Percentiles rank a stretch among this genome's conserved stretches.
These are phyloP conservation scores for Habrosyne pyritoides DNA, from an alignment of 2,888 invertebrate species.

Conservation along the genomic window DNA sequence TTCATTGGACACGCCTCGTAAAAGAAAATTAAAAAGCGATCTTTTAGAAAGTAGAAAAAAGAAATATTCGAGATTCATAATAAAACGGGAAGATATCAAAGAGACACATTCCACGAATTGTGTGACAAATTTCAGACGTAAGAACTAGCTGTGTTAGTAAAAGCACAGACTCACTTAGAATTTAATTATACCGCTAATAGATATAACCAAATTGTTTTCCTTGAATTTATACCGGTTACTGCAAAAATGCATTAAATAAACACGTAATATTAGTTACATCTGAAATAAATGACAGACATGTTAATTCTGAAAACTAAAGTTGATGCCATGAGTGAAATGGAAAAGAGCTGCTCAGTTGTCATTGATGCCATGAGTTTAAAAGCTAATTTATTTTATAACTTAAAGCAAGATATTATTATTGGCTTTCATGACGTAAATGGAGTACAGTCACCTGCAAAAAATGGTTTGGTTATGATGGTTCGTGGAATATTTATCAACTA, in stretches of 20 bases:
- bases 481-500: conserved; percentile 33
- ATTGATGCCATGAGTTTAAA: conserved; percentile 27
- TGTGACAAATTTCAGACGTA: conserved; percentile 22
- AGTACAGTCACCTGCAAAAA: conserved; percentile 26
- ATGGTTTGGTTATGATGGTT: conserved; percentile 31
- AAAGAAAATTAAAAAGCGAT: too few species aligned
- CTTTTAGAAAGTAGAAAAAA: too few species aligned
- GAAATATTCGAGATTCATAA: conserved; percentile 8
- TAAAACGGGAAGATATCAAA: conserved; percentile 12
- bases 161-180: conserved; percentile 22
- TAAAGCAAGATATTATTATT: conserved; percentile 29
- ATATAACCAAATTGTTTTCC: conserved; percentile 19
- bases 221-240: conserved; percentile 30
- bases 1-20: too few species aligned
- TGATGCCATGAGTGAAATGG: conserved; percentile 24
- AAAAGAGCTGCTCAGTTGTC: conserved; percentile 28
- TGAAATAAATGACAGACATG: conserved; percentile 22
- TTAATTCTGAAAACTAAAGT: conserved; percentile 29
- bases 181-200: conserved; percentile 11
- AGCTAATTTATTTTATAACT: conserved; percentile 27
- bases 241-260: conserved; percentile 17
- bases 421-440: conserved; percentile 38
- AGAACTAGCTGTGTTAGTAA: conserved; percentile 23
- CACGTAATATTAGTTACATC: conserved; percentile 20
- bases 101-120: conserved; percentile 16